phyloP scores from a whole-genome alignment of 2,113 vertebrate genomes.

The Laticauda colubrina region DNA sequence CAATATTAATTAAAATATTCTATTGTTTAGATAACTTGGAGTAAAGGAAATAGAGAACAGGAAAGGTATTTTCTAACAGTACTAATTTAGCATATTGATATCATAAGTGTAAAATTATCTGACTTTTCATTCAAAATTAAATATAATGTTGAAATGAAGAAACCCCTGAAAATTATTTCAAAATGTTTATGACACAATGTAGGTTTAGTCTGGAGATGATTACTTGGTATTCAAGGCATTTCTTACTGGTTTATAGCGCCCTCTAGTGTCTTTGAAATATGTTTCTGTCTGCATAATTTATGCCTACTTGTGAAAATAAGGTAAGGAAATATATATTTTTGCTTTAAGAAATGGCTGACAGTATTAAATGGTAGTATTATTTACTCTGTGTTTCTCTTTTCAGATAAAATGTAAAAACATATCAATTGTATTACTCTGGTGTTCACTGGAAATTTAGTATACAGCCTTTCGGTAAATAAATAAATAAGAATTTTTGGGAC shows the following conservation, averaged over 20 bases:
- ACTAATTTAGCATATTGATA: not conserved
- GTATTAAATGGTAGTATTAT: not conserved
- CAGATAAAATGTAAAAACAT: not conserved
- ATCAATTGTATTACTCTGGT: not conserved
- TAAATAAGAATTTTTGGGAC: not conserved
- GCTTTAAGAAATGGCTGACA: not conserved
- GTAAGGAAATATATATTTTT: not conserved
- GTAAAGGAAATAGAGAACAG: not conserved
- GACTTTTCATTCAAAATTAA: not conserved
- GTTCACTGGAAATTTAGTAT: not conserved
- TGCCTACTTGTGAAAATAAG: not conserved
- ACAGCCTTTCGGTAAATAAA: not conserved
- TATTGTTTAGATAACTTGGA: not conserved
- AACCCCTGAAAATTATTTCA: not conserved
- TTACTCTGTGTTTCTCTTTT: not conserved
- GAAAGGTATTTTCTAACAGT: not conserved
- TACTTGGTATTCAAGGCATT: not conserved
- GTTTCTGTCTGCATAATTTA: not conserved
- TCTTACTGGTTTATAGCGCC: rapidly evolving
- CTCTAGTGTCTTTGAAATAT: conserved; percentile 12
- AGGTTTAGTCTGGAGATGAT: not conserved
- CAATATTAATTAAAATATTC: not conserved
- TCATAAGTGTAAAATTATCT: not conserved
- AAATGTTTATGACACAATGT: not conserved
- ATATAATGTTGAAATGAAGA: not conserved